phyloP scores from a whole-genome alignment of 2,888 invertebrate species.

The Ypsolopha scabrella region DNA sequence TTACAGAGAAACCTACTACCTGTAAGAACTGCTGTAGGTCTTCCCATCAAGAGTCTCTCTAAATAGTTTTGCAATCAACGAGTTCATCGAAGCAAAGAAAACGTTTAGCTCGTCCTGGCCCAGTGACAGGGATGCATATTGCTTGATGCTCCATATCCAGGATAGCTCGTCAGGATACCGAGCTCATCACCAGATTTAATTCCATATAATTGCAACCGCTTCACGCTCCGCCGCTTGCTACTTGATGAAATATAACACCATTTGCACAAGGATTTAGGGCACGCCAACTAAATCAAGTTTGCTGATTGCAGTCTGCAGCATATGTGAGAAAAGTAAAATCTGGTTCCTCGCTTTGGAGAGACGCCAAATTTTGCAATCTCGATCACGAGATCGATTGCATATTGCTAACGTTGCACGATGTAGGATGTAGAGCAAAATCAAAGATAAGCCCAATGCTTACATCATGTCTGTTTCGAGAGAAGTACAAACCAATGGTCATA shows the following conservation, averaged over 20 bases:
- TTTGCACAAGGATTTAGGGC: slow-evolving; percentile 32
- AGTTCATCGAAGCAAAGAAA: slow-evolving; percentile 22
- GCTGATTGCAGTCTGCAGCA: slow-evolving; percentile 19
- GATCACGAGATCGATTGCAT: slow-evolving; percentile 18
- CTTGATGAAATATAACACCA: slow-evolving; percentile 26
- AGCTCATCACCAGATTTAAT: slow-evolving; percentile 30
- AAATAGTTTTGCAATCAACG: slow-evolving; percentile 27
- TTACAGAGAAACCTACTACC: too few species aligned
- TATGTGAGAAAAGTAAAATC: slow-evolving; percentile 9
- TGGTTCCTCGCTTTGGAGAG: slow-evolving; percentile 11
- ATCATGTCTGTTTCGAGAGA: not conserved
- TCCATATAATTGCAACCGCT: slow-evolving; percentile 43
- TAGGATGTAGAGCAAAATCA: slow-evolving; percentile 7
- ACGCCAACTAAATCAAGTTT: slow-evolving; percentile 25
- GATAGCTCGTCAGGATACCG: slow-evolving; percentile 19
- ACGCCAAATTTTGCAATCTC: slow-evolving; percentile 16
- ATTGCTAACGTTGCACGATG: slow-evolving; percentile 10
- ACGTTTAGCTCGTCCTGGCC: slow-evolving; percentile 2
- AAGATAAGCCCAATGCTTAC: not conserved
- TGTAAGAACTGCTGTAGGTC: too few species aligned
- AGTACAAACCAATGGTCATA: too few species aligned
- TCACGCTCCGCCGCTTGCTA: not conserved
- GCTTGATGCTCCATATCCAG: slow-evolving; percentile 4
- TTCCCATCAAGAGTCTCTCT: not conserved
- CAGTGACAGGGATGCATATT: not conserved